Percentiles rank a stretch among this genome's conserved stretches.
Conservation (phyloP, 2,888 invertebrate species). For the Leptinotarsa haldemani region DNA sequence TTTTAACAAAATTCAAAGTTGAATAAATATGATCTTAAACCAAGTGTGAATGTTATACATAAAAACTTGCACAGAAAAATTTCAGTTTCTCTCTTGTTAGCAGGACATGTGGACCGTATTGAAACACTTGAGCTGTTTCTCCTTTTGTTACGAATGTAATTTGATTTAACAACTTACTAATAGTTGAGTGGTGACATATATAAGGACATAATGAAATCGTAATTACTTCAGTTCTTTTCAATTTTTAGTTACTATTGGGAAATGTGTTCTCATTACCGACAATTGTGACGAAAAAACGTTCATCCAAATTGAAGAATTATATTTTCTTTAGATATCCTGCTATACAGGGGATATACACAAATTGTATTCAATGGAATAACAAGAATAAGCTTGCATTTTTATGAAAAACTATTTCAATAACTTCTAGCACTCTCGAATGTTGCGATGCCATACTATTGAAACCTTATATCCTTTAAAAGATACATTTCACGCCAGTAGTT, state of each 20-base stretch:
- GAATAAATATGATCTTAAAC: not conserved
- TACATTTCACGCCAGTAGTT: no score
- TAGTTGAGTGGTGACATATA: constrained; percentile 10
- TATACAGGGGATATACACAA: not conserved
- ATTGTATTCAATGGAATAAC: not conserved
- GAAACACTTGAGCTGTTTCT: constrained; percentile 46
- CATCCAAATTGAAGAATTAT: no score
- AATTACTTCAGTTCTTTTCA: constrained; percentile 10
- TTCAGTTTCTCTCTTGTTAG: constrained; percentile 47
- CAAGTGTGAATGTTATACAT: not conserved
- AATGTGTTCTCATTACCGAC: not conserved
- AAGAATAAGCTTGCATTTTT: not conserved
- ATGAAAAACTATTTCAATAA: no score
- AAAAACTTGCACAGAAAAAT: constrained; percentile 9
- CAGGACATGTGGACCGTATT: constrained; percentile 54
- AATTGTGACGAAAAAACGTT: not conserved
- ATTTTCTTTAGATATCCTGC: no score
- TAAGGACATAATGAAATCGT: not conserved
- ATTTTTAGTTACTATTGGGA: not conserved
- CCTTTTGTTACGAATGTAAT: constrained; percentile 27
- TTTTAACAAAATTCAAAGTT: no score
- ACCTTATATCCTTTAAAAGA: no score
- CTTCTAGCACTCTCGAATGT: no score
- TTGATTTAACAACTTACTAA: constrained; percentile 24
- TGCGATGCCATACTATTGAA: no score